Conservation (phyloP, 1,140 invertebrate genomes). For the Liolophura sinensis region DNA sequence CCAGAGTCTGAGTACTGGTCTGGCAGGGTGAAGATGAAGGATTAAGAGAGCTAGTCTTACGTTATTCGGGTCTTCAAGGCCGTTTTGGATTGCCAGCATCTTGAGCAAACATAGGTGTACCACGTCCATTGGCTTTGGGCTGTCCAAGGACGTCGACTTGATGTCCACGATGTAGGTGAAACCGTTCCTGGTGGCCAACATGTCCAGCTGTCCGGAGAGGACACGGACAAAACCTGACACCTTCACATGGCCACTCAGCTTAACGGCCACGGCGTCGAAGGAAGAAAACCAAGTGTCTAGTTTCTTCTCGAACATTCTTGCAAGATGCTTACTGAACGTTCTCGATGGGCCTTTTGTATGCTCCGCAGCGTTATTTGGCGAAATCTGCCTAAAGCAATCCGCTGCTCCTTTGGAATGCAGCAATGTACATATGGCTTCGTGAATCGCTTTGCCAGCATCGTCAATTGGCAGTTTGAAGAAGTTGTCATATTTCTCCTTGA, state of each 20-base stretch:
- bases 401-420: constrained; percentile 35
- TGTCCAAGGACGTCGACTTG: constrained; percentile 43
- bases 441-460: constrained; percentile 39
- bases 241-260: constrained; percentile 47
- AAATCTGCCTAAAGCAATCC: constrained; percentile 30
- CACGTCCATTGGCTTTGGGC: constrained; percentile 42
- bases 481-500: constrained; percentile 30
- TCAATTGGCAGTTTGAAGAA: constrained; percentile 36
- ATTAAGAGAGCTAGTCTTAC: constrained; percentile 33
- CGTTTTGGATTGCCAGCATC: constrained; percentile 44
- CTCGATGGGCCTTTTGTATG: too few relatives aligned
- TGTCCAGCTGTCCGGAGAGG: constrained; percentile 41
- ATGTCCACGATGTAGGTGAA: constrained; percentile 36
- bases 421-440: constrained; percentile 27
- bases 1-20: constrained; percentile 45
- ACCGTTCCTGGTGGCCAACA: constrained; percentile 31
- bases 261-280: constrained; percentile 39
- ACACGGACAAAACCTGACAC: constrained; percentile 44
- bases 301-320: constrained; percentile 41
- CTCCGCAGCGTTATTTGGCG: neutral
- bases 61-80: constrained; percentile 33
- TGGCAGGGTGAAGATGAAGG: constrained; percentile 37
- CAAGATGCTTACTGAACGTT: constrained; percentile 38
- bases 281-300: constrained; percentile 42
- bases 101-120: constrained; percentile 44